phyloP scores from a whole-genome alignment of 2,113 vertebrate species.

The Miniopterus natalensis region DNA sequence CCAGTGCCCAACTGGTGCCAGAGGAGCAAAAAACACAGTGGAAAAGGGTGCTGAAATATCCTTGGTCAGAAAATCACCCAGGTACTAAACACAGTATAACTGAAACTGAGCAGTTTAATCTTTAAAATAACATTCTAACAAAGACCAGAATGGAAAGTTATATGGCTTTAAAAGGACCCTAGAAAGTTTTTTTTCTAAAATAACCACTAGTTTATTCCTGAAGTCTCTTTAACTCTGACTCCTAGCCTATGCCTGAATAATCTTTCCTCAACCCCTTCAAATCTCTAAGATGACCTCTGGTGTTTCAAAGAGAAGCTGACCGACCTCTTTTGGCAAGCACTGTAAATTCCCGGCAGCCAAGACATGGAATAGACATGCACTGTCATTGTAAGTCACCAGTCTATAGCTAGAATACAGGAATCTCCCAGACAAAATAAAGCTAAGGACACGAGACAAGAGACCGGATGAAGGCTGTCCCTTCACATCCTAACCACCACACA shows the following conservation, averaged over 20 bases:
- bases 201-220: background rate
- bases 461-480: background rate
- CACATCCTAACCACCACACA: constrained; percentile 29
- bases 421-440: background rate
- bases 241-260: background rate
- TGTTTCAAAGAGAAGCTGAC: constrained; percentile 34
- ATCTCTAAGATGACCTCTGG: constrained; percentile 11
- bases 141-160: constrained; percentile 29
- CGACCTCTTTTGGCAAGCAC: background rate
- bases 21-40: background rate
- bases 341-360: constrained; percentile 13
- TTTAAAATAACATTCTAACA: constrained; percentile 44
- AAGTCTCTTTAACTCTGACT: constrained; percentile 37
- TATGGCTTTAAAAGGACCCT: background rate
- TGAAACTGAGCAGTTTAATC: constrained; percentile 36
- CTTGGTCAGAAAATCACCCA: background rate
- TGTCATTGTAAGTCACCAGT: background rate
- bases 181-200: background rate
- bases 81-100: background rate
- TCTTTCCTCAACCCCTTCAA: background rate
- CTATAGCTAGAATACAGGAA: constrained; percentile 28
- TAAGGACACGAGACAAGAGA: constrained; percentile 18
- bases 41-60: background rate
- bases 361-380: background rate
- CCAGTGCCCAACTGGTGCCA: background rate